Evolutionary conservation across 2,888 invertebrate species (phyloP), one percentile per base, ranked within the genome.

Genomic region (Scotopteryx bipunctaria): DNA sequence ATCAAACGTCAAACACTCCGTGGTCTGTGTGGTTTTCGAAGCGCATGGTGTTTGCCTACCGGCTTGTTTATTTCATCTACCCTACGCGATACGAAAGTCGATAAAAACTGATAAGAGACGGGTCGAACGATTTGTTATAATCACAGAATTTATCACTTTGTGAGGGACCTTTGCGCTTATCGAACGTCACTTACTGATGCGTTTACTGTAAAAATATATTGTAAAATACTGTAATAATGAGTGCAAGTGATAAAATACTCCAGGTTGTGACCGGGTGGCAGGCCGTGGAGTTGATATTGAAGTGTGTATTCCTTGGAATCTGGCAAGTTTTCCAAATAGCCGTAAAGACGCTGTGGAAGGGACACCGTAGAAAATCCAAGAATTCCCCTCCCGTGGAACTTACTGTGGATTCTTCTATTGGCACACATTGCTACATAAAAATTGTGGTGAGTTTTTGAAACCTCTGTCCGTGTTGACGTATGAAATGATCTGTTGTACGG

Each of bases 371-470:
- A 65, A 88, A 86, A 13, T 54, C 64, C 0, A 78, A 76, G 51
- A 68, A 68, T 54, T 58, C 23, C 6, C 64, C 78, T 0, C 71
- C 82, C 2, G 77, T 88, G 0, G 86, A 89, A 61, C 69, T 89
- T 1, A 82, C 86, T 1, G 81, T 83, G 0, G 90, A 89, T 55
- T 78, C 87, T 0, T 83, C 89, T 17, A 67, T 90, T 15, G 90
- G 90, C 3, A 82, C 82, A 4, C 90, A 90, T 67, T 90, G 86
- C 52, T 86, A 83, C 57, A 87, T 90, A 8, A 89, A 86, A 81
- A 76, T 90, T 52, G 76, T 84, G 88, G 90, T 89, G 53, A 73
- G 78, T 69, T 19, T 14, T 19, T 3, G 3, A n/a, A 19, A 36
- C 5, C 17, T 15, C 11, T 36, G 40, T 49, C 25, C 53, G 16